Conservation (phyloP, 2,113 vertebrate species). For the Spea bombifrons region DNA sequence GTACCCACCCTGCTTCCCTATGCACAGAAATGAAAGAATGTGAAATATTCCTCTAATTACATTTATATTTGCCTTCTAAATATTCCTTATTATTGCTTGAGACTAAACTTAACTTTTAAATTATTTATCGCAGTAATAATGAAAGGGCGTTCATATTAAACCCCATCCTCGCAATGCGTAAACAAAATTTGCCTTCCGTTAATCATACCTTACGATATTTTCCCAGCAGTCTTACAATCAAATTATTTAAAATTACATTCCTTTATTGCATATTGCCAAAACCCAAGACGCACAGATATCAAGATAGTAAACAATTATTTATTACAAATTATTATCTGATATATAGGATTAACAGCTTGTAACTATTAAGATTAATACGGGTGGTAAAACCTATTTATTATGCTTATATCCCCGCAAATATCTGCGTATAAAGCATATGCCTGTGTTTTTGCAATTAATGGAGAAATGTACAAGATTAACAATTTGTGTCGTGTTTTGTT, state of each 20-base stretch:
- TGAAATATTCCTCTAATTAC: constrained; percentile 59
- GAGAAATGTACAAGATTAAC: constrained; percentile 97
- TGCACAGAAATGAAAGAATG: constrained; percentile 44
- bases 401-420: constrained; percentile 92
- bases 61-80: constrained; percentile 63
- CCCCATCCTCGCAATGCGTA: constrained; percentile 62
- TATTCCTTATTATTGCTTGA: constrained; percentile 59
- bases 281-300: constrained; percentile 80
- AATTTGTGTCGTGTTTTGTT: constrained; percentile 92
- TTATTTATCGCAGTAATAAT: constrained; percentile 74
- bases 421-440: constrained; percentile 94
- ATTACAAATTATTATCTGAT: constrained; percentile 98
- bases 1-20: constrained; percentile 10
- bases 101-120: constrained; percentile 68
- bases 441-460: constrained; percentile 93
- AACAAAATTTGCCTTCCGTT: constrained; percentile 70
- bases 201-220: constrained; percentile 77
- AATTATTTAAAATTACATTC: constrained; percentile 86
- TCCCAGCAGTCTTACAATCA: constrained; percentile 80
- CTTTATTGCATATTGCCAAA: constrained; percentile 85
- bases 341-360: constrained; percentile 99
- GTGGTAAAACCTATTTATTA: constrained; percentile 93
- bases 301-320: constrained; percentile 99
- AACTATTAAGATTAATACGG: constrained; percentile 92
- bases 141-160: constrained; percentile 66